Base-by-base conservation (phyloP, 1,140 invertebrate genomes). In the Nasonia vitripennis region DNA sequence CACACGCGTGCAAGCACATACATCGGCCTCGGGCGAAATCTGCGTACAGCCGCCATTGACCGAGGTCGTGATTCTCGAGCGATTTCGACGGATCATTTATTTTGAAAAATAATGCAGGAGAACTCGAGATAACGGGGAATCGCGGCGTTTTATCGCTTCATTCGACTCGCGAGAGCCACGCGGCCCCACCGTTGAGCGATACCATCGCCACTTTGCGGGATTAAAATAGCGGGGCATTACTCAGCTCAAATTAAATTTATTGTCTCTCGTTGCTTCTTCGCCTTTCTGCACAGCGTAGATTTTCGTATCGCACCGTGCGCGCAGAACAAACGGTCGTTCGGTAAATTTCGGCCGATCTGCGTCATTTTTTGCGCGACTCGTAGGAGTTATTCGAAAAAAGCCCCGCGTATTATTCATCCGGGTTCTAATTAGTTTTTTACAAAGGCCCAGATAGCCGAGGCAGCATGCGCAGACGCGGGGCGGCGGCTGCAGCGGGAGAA, bases 141-240 rank as follows among this genome's bases (percentile, higher is more conserved):
- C 77, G 77, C 48, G 48, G 77, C 48, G 55, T 78, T 78, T 78
- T 78, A 78, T 78, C 77, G 77, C 77, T 78, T 78, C 77, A 78
- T 78, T 78, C 77, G 55, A n/a, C 55, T 51, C 48, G 14, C 20
- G 77, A 11, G 12, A 12, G 10, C 23, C 48, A n/a, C 77, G 77
- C 77, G 77, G 45, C 75, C 10, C 51, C 23, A 51, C 27, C 3
- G 14, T 14, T 5, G 51, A 55, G 1, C 51, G 77, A 78, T 78
- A 78, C 11, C 77, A 78, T 78, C 77, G 77, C 51, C 77, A 78
- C 77, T 78, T 78, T 78, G 27, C 77, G 77, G 77, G 51, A 78
- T 78, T 78, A 78, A 78, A 78, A 78, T 78, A 78, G 77, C 77
- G 77, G 75, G 48, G n/a, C 77, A 78, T 78, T 78, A 78, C 67